Base-by-base conservation (phyloP, 2,888 invertebrate species). In the Latheticus oryzae region DNA sequence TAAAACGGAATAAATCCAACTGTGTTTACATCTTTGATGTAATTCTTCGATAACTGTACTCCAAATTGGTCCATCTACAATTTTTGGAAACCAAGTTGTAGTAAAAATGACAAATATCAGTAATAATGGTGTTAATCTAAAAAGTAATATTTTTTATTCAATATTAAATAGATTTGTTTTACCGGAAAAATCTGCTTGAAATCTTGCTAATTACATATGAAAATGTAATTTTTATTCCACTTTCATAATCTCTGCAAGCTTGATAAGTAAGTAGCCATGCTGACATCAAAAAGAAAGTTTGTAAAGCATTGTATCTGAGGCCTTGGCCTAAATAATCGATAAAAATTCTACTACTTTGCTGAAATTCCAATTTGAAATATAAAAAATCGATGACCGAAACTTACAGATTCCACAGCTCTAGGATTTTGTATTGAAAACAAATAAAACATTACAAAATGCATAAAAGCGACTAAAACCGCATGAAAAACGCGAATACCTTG, bases 251-350 rank as follows among this genome's bases (percentile, higher is more conserved):
- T 2, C 9, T 12, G 12, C 9, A 28, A 28, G 12, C 9, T 8
- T 28, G 28, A 28, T 11, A 28, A 9, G 28, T 28, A 11, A 28
- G 9, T 2, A 28, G 28, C 28, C 28, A 28, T 2, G 28, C 9
- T n/a, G 28, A 28, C 28, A 28, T 11, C 28, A 28, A 11, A 28
- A 28, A 28, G 11, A 11, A 28, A 9, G 28, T 28, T 28, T 28
- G 28, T 11, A 28, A 12, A 4, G 12, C 12, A 2, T 9, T 12
- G 5, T 28, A 12, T 28, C 28, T 9, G 12, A 12, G 12, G 2
- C 28, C 28, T 5, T 12, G 9, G 9, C 28, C 28, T 9, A 28
- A 28, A 1, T 12, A 12, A 28, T 28, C 28, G 12, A 12, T 12
- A n/a, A n/a, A n/a, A n/a, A n/a, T n/a, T n/a, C n/a, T n/a, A n/a